Evolutionary conservation across 2,113 vertebrate genomes (phyloP).

Genomic region (Zootoca vivipara): DNA sequence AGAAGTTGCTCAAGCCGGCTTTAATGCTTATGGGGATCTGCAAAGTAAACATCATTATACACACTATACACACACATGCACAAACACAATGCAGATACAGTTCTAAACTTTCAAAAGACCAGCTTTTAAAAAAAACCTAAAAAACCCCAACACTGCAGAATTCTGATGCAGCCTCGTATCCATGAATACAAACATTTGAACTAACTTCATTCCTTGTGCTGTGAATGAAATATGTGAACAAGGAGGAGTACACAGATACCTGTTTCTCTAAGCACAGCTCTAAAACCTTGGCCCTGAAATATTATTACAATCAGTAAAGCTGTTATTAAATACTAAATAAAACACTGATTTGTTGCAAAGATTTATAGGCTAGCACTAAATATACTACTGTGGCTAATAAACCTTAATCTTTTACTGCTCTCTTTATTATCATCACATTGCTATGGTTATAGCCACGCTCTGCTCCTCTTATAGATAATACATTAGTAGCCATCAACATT

Average conservation of each 20-base stretch:
- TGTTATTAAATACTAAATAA: constrained; percentile 12
- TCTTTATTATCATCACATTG: not conserved
- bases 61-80: not conserved
- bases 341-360: constrained; percentile 4
- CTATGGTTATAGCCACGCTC: not conserved
- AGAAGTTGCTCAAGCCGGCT: too few relatives aligned
- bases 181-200: not conserved
- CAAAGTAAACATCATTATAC: not conserved
- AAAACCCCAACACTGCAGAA: not conserved
- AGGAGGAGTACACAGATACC: not conserved
- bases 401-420: not conserved
- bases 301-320: constrained; percentile 4
- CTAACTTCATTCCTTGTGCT: not conserved
- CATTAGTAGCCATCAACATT: not conserved
- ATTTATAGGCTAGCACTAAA: not conserved
- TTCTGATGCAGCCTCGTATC: not conserved
- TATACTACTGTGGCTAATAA: not conserved
- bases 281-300: not conserved
- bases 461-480: constrained; percentile 19
- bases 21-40: not conserved
- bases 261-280: not conserved
- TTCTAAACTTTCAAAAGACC: not conserved
- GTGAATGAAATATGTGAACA: not conserved
- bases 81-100: too few relatives aligned
- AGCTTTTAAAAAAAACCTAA: not conserved